phyloP scores from a whole-genome alignment of 1,140 invertebrate species.

The Phocides pigmalion region DNA sequence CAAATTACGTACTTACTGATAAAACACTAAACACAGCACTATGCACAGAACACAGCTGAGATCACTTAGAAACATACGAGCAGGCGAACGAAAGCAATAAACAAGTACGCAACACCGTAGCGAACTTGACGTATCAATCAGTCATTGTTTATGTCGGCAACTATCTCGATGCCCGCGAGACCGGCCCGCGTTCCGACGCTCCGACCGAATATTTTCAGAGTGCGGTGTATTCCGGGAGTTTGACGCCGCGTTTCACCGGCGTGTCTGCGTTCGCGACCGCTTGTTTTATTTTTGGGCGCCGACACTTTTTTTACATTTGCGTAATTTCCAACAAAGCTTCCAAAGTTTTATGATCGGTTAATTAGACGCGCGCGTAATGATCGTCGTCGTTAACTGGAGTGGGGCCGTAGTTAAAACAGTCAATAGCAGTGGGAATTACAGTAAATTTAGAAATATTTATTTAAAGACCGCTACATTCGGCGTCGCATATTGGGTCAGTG shows the following conservation, averaged over 20 bases:
- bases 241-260: conserved; percentile 42
- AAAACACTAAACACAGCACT: conserved; percentile 23
- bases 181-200: conserved; percentile 41
- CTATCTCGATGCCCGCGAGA: conserved; percentile 24
- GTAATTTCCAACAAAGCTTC: conserved; percentile 62
- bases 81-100: conserved; percentile 7
- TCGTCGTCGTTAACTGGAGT: conserved; percentile 33
- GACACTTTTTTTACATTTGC: conserved; percentile 63
- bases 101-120: not conserved
- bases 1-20: conserved; percentile 36
- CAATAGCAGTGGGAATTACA: conserved; percentile 35
- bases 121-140: conserved; percentile 33
- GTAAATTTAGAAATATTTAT: conserved; percentile 49
- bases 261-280: conserved; percentile 56
- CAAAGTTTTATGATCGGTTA: conserved; percentile 48
- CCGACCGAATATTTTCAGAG: conserved; percentile 63
- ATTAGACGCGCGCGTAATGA: conserved; percentile 36
- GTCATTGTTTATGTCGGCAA: conserved; percentile 49
- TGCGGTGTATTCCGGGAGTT: conserved; percentile 62
- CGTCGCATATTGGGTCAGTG: conserved; percentile 49
- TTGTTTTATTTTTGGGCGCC: conserved; percentile 73
- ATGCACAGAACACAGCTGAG: too few species aligned
- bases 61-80: not conserved
- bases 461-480: conserved; percentile 40
- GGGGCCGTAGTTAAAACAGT: conserved; percentile 22